Evolutionary conservation across 2,888 invertebrate genomes (phyloP).

Genomic region (Pristionchus fissidentatus): DNA sequence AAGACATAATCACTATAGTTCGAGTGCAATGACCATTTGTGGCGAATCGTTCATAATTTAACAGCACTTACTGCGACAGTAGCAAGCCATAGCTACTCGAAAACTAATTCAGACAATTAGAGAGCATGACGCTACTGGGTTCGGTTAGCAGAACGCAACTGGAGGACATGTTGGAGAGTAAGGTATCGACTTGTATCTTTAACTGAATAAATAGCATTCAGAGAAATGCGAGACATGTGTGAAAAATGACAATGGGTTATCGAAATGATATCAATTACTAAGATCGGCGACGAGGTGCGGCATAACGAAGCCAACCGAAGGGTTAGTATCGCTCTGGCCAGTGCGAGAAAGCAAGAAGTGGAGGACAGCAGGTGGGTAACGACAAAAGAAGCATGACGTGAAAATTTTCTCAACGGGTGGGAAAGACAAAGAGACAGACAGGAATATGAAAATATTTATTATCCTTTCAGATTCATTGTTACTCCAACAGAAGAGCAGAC

Average conservation of each 20-base stretch:
- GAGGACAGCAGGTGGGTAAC: not conserved
- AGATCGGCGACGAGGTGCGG: constrained; percentile 9
- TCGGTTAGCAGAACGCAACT: constrained; percentile 6
- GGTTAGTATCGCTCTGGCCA: not conserved
- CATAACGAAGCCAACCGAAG: not conserved
- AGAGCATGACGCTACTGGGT: constrained; percentile 20
- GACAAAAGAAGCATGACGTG: not conserved
- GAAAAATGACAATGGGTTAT: not conserved
- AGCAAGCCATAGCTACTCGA: too few species aligned
- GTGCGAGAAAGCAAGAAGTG: not conserved
- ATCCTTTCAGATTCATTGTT: not conserved
- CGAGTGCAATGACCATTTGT: too few species aligned
- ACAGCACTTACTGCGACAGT: too few species aligned
- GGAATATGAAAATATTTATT: not conserved
- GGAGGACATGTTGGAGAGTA: not conserved
- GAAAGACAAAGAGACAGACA: not conserved
- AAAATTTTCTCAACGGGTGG: too few species aligned
- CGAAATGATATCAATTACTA: not conserved
- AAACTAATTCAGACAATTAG: too few species aligned
- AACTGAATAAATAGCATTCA: not conserved
- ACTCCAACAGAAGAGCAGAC: constrained; percentile 51
- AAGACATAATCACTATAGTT: not conserved
- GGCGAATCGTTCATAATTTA: too few species aligned
- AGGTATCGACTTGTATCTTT: not conserved
- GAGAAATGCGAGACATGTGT: not conserved